Conservation (phyloP, 2,113 vertebrate genomes). For the Petrocephalus zakoni region DNA sequence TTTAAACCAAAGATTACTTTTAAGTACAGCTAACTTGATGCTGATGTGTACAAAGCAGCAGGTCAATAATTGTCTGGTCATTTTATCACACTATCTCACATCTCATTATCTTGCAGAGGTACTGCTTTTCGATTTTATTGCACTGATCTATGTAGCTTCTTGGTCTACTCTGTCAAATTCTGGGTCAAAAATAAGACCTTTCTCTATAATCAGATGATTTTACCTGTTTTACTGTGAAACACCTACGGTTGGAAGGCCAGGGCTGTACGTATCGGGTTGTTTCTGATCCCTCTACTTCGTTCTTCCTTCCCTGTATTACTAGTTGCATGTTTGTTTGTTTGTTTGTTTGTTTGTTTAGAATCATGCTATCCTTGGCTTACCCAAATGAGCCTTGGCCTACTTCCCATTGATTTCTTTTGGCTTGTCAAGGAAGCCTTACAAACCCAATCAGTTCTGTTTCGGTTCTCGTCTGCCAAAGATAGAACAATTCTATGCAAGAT, state of each 20-base stretch:
- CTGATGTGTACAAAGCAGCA: neutral
- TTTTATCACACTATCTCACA: slow-evolving; percentile 17
- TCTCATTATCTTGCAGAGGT: neutral
- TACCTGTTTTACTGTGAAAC: neutral
- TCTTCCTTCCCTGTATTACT: neutral
- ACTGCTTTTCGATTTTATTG: neutral
- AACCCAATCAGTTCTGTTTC: neutral
- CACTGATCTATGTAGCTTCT: neutral
- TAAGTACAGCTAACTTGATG: neutral
- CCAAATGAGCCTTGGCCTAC: neutral
- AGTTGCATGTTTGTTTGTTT: neutral
- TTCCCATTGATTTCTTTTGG: neutral
- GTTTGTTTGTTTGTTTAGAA: neutral
- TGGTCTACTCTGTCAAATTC: neutral
- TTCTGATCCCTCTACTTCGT: neutral
- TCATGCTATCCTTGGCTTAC: neutral
- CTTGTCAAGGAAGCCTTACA: neutral
- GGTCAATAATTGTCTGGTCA: neutral
- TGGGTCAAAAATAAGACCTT: neutral
- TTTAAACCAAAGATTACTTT: neutral
- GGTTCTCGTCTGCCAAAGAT: neutral
- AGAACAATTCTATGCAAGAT: neutral
- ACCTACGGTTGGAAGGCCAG: neutral
- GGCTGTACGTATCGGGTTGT: neutral
- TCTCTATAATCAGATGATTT: neutral